Evolutionary conservation across 2,888 invertebrate genomes (phyloP), one percentile per base, ranked within the genome.

Genomic region (Andrena hattorfiana): DNA sequence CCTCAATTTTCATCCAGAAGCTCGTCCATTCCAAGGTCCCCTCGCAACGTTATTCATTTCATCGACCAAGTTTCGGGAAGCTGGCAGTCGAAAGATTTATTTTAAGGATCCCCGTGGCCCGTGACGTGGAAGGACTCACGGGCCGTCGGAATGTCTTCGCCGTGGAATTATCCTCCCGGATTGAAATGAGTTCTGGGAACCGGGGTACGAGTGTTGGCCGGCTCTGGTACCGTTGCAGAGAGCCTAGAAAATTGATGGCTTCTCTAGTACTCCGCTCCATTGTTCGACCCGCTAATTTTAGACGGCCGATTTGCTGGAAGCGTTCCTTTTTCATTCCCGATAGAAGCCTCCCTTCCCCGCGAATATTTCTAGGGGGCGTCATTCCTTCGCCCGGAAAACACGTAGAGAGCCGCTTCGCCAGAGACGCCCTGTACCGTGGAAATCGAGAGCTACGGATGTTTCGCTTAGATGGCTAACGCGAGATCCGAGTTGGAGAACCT

Each of bases 101-200:
- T 79, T 85, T 54, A 72, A 79, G 87, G 75, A 82, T 84, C 79
- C 67, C 79, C 32, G 70, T 30, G 71, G 68, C 49, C 79, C 72
- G 77, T 60, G 74, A 78, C 76, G 85, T 72, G 82, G 84, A 86
- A 81, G 71, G 79, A 79, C 78, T 84, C 80, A 77, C 82, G 71
- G 74, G 62, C 73, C 85, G 83, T 76, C 85, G 85, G 85, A 85
- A 85, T 85, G 77, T 85, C 83, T 83, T 83, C 80, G 85, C 70
- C 87, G 77, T 54, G 26, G 86, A 87, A 87, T 87, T 87, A 87
- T 87, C 80, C 83, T 79, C 70, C 59, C 63, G 86, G 81, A 87
- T 87, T 87, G 86, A 87, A 85, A 87, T 87, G 86, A 87, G 86
- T 87, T 87, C 86, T 71, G 78, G 64, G 86, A 87, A 87, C 59